A percentile compares a stretch with the other conserved stretches of the same genome.
Conservation (phyloP, 2,797 vertebrate genomes). For the Crenichthys baileyi region DNA sequence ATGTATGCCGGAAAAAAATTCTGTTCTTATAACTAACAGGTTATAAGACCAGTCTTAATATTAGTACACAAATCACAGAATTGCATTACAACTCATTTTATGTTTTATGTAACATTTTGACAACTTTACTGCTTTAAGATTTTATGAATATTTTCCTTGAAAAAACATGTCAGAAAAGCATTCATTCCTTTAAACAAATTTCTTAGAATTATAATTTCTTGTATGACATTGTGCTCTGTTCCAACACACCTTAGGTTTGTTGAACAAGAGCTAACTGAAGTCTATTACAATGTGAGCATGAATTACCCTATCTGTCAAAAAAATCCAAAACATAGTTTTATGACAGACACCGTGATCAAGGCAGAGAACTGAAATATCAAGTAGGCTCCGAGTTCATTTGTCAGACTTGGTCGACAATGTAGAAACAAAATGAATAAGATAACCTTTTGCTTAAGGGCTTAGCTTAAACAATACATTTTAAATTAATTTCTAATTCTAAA, state of each 20-base stretch:
- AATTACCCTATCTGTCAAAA: conserved; percentile 32
- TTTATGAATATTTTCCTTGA: conserved; percentile 35
- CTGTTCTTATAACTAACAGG: not conserved
- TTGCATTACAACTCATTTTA: not conserved
- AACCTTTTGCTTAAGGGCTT: not conserved
- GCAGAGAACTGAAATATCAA: not conserved
- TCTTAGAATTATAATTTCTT: conserved; percentile 19
- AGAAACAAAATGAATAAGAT: not conserved
- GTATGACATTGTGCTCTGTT: conserved; percentile 12
- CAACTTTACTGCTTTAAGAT: conserved; percentile 7
- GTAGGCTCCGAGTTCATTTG: not conserved
- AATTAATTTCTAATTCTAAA: not conserved
- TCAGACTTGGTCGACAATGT: not conserved
- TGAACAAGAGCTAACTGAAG: conserved; percentile 10
- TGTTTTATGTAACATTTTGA: conserved; percentile 9
- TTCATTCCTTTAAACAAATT: conserved; percentile 27
- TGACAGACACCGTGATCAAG: not conserved
- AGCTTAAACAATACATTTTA: not conserved
- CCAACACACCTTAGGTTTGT: conserved; percentile 10
- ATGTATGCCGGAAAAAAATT: not conserved
- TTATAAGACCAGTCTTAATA: not conserved
- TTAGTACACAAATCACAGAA: not conserved
- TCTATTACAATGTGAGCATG: not conserved
- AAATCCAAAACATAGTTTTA: conserved; percentile 19
- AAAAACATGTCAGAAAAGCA: conserved; percentile 41